Percentiles rank a stretch among this genome's conserved stretches.
Conservation (phyloP, 2,888 invertebrate genomes). For the Ptilodon capucinus region DNA sequence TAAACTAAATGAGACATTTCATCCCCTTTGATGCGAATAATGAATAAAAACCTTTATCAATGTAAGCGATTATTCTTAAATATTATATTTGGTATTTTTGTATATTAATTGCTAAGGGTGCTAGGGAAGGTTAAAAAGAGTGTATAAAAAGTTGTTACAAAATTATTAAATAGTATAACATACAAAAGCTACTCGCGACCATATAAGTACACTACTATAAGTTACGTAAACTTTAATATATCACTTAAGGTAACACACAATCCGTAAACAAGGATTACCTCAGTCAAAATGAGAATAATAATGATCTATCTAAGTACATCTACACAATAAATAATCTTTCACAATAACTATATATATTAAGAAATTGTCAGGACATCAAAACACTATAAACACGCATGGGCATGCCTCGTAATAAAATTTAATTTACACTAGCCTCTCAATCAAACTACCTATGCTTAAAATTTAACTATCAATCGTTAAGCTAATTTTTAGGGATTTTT, state of each 20-base stretch:
- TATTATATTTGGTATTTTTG: slow-evolving; percentile 33
- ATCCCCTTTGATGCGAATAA: slow-evolving; percentile 9
- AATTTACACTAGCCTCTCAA: slow-evolving; percentile 52
- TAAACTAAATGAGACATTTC: slow-evolving; percentile 8
- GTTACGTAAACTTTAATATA: slow-evolving; percentile 67
- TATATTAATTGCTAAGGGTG: slow-evolving; percentile 65
- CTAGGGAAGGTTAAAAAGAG: slow-evolving; percentile 81
- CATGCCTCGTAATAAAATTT: slow-evolving; percentile 39
- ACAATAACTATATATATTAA: slow-evolving; percentile 46
- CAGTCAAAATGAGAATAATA: slow-evolving; percentile 59
- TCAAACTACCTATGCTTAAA: slow-evolving; percentile 35
- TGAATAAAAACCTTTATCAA: slow-evolving; percentile 18
- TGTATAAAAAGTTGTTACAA: slow-evolving; percentile 80
- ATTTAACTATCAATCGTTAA: slow-evolving; percentile 42
- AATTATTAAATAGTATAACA: slow-evolving; percentile 78
- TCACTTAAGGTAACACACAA: slow-evolving; percentile 67
- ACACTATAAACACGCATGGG: slow-evolving; percentile 28
- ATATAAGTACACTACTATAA: slow-evolving; percentile 64
- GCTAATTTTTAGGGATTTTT: slow-evolving; percentile 39
- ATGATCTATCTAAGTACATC: slow-evolving; percentile 23
- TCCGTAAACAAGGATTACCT: slow-evolving; percentile 56
- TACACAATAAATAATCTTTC: slow-evolving; percentile 27
- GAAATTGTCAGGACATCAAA: slow-evolving; percentile 45
- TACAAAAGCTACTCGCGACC: slow-evolving; percentile 79
- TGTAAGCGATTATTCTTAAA: slow-evolving; percentile 28